phyloP scores from a whole-genome alignment of 2,888 invertebrate genomes.

The Notocelia uddmanniana region DNA sequence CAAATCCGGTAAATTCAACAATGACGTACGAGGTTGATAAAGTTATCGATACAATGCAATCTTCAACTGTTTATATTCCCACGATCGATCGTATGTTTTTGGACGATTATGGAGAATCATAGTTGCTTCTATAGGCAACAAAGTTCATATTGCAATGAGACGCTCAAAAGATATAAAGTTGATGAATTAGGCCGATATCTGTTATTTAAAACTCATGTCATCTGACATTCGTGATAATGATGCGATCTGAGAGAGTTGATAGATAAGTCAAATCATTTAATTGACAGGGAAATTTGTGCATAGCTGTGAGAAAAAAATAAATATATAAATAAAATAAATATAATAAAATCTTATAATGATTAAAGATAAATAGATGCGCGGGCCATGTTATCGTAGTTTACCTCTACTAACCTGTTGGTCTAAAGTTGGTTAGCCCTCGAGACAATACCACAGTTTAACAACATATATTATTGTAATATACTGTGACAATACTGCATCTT shows the following conservation, averaged over 20 bases:
- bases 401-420: too few species aligned
- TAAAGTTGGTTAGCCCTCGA: too few species aligned
- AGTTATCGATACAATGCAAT: not conserved
- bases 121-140: not conserved
- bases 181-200: not conserved
- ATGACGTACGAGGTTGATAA: not conserved
- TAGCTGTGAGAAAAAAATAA: not conserved
- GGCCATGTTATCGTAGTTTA: too few species aligned
- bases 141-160: slow-evolving; percentile 1
- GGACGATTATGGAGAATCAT: not conserved
- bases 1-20: not conserved
- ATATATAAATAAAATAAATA: too few species aligned
- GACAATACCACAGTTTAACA: too few species aligned
- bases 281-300: slow-evolving; percentile 9
- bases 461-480: too few species aligned
- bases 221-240: slow-evolving; percentile 22
- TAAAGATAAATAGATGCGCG: too few species aligned
- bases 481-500: too few species aligned
- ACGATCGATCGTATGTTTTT: not conserved
- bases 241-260: slow-evolving; percentile 20
- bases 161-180: not conserved
- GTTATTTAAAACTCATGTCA: slow-evolving; percentile 31
- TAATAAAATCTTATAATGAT: not conserved
- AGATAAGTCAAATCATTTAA: slow-evolving; percentile 6
- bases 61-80: slow-evolving; percentile 4